Evolutionary conservation across 64 coral and sea anemone genomes (phyloP), one percentile per base, ranked within the genome.

Genomic region (Anthopleura sola): DNA sequence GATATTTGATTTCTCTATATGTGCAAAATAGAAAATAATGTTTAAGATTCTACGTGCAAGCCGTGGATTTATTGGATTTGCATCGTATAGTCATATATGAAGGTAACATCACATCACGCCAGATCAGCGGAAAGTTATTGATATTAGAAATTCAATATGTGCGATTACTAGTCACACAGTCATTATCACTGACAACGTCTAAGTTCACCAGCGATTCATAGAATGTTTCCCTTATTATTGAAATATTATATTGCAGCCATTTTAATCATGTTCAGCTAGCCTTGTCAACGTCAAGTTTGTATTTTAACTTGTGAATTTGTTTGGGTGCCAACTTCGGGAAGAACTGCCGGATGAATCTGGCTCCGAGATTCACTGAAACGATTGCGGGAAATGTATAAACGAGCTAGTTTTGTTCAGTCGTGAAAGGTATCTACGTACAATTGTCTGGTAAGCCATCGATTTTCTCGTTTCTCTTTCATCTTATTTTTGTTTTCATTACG

Each of bases 101-200:
- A 71, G 29, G 66, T 14, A 71, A 71, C 66, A 71, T 12, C 14
- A 34, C 29, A 16, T 34, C 58, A 62, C 6, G 24, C 5, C 11
- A 71, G 34, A 71, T 34, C 13, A 12, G 66, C 28, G 66, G 29
- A 71, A 32, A 28, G 21, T 23, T 7, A n/a, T 26, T 17, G 24
- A 68, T 23, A n/a, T 68, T 68, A 32, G 62, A 71, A 71, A 71
- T 71, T 71, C 66, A 71, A 71, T 71, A 71, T 71, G 66, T 71
- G n/a, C 24, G 26, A 71, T 71, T 34, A n/a, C n/a, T n/a, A 69
- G 66, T 32, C 31, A 34, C 29, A 34, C 60, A 66, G 24, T 66
- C 66, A 71, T 71, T 71, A 71, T 20, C 34, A 32, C 29, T 71
- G 66, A 71, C 66, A 71, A 33, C 31, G 12, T 71, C 28, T 71